phyloP scores from a whole-genome alignment of 2,113 vertebrate species.

The Corythoichthys intestinalis region DNA sequence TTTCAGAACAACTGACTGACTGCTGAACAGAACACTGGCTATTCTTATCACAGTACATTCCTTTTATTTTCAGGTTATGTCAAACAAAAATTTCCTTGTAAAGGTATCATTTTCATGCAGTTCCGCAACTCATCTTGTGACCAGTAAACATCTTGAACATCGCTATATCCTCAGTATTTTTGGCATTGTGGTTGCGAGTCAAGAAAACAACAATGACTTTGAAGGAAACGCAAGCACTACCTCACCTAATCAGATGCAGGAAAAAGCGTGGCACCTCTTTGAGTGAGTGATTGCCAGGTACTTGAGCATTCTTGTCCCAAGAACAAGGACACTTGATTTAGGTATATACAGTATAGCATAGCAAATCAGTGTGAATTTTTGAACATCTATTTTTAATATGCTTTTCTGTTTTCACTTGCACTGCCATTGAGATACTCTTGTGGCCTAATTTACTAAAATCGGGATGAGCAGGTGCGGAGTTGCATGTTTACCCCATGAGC shows the following conservation, averaged over 20 bases:
- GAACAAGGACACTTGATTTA: slow-evolving; percentile 33
- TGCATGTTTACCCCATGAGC: no score
- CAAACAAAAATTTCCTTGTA: background rate
- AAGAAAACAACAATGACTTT: background rate
- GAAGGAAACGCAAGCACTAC: background rate
- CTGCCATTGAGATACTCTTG: background rate
- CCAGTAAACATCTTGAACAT: background rate
- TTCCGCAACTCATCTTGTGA: background rate
- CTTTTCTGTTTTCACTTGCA: background rate
- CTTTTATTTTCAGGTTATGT: background rate
- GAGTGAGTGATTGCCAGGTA: slow-evolving; percentile 48
- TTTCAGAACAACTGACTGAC: no score
- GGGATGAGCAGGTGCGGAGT: no score
- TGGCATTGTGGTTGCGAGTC: background rate
- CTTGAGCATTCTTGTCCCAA: slow-evolving; percentile 45
- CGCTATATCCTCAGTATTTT: background rate
- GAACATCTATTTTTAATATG: no score
- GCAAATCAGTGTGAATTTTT: background rate
- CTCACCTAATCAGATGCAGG: background rate
- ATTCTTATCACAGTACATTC: background rate
- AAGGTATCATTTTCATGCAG: background rate
- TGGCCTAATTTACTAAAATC: background rate
- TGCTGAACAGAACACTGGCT: no score
- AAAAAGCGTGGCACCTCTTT: slow-evolving; percentile 14
- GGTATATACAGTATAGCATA: slow-evolving; percentile 35